These are phyloP conservation scores for Parapsyche elsis DNA, from an alignment of 1,140 invertebrate species.

Conservation along the genomic window DNA sequence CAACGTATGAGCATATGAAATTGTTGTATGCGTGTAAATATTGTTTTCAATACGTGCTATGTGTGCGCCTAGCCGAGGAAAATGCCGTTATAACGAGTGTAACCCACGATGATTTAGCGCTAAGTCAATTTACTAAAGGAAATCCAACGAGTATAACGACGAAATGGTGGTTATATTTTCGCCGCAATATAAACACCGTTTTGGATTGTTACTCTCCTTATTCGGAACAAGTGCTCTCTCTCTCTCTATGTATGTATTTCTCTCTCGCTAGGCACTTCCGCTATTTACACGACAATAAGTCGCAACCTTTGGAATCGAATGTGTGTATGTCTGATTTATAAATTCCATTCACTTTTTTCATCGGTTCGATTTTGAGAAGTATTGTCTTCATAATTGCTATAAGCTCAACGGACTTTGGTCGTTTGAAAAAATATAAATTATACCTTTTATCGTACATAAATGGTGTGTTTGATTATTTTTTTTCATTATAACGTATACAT, in stretches of 20 bases:
- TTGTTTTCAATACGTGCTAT: background rate
- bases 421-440: too few species aligned
- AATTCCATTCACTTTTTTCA: too few species aligned
- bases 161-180: conserved; percentile 14
- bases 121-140: conserved; percentile 28
- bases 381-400: too few species aligned
- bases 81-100: conserved; percentile 31
- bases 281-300: background rate
- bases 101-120: conserved; percentile 26
- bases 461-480: too few species aligned
- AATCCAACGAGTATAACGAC: conserved; percentile 10
- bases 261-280: background rate
- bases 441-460: too few species aligned
- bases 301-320: background rate
- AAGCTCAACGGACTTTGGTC: too few species aligned
- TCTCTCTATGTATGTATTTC: background rate
- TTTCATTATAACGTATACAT: too few species aligned
- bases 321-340: too few species aligned
- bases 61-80: background rate
- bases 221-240: background rate
- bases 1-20: background rate
- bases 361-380: too few species aligned
- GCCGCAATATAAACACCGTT: background rate
- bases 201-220: background rate
- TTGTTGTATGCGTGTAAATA: background rate